A percentile compares a stretch with the other conserved stretches of the same genome.
These are phyloP conservation scores for Dasysyrphus tricinctus DNA, from an alignment of 2,888 invertebrate species.

Conservation along the genomic window DNA sequence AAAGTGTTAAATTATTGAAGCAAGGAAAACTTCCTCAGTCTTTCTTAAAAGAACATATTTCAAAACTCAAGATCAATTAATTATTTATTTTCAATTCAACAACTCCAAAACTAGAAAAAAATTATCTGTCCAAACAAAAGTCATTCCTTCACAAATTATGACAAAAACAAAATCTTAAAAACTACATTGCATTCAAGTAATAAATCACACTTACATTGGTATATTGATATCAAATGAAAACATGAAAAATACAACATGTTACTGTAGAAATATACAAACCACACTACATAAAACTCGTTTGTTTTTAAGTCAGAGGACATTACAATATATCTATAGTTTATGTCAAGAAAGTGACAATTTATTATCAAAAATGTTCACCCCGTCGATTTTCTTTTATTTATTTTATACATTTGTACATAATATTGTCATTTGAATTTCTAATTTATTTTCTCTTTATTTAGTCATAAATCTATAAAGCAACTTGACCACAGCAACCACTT, in stretches of 20 bases:
- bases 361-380: slow-evolving; percentile 1
- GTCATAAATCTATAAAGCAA: not conserved
- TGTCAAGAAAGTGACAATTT: slow-evolving; percentile 8
- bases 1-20: too few species aligned
- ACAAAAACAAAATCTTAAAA: not conserved
- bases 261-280: too few species aligned
- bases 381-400: not conserved
- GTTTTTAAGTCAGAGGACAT: not conserved
- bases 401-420: too few species aligned
- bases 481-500: slow-evolving; percentile 1
- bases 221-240: slow-evolving; percentile 2
- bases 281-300: too few species aligned
- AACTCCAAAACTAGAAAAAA: too few species aligned
- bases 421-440: not conserved
- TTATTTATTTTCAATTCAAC: too few species aligned
- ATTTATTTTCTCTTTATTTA: not conserved
- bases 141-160: too few species aligned
- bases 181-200: not conserved
- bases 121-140: too few species aligned
- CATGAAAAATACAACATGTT: not conserved
- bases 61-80: too few species aligned
- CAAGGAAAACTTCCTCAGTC: too few species aligned
- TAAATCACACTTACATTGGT: not conserved
- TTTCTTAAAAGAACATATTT: too few species aligned
- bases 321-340: not conserved